These are phyloP conservation scores for Austrolebias charrua DNA, from an alignment of 2,797 vertebrate species.

Conservation along the genomic window DNA sequence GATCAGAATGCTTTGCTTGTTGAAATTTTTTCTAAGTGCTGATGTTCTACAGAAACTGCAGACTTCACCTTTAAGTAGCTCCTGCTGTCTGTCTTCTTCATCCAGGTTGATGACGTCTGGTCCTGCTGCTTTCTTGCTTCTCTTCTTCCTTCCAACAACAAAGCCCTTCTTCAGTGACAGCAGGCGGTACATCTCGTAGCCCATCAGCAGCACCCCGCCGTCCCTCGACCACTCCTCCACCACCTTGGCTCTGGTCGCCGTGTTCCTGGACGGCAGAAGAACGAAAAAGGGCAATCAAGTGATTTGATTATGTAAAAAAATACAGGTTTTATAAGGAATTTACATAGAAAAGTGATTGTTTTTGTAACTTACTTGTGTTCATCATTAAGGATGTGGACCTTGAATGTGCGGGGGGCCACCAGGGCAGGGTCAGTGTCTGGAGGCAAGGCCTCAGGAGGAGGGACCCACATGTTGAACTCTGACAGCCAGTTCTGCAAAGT, in stretches of 20 bases:
- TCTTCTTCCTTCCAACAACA: conserved; percentile 90
- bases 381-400: conserved; percentile 95
- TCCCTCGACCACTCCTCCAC: conserved; percentile 90
- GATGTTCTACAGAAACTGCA: no score
- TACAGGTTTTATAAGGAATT: neutral
- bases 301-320: neutral
- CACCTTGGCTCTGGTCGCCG: conserved; percentile 89
- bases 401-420: conserved; percentile 87
- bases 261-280: conserved; percentile 79
- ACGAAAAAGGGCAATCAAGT: neutral
- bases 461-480: conserved; percentile 96
- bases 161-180: conserved; percentile 97
- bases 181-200: conserved; percentile 98
- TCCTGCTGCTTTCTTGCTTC: conserved; percentile 88
- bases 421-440: conserved; percentile 81
- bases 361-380: conserved; percentile 89
- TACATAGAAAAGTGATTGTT: neutral
- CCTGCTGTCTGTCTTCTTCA: conserved; percentile 94
- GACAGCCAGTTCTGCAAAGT: conserved; percentile 97
- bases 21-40: no score
- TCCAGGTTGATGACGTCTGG: conserved; percentile 92
- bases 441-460: conserved; percentile 84
- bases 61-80: conserved; percentile 96
- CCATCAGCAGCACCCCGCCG: conserved; percentile 95
- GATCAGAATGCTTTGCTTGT: no score